Evolutionary conservation across 30 jellyfish, hydroid and myxozoan genomes (phyloP).

Genomic region (Rhopilema esculentum): DNA sequence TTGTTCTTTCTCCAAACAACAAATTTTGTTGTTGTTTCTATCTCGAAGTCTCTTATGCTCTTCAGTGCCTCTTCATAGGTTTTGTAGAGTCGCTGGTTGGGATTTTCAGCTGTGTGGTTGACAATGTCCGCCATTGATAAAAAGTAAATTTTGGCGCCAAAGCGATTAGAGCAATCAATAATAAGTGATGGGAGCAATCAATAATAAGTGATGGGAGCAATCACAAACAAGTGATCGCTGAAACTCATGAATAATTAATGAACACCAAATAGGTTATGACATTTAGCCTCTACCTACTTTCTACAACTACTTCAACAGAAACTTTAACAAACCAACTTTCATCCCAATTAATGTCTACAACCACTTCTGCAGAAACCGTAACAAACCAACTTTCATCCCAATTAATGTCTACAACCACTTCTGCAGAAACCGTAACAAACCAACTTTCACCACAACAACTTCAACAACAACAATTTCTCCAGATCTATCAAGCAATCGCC

Average conservation of each 20-base stretch:
- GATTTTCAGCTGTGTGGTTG: slow-evolving; percentile 16
- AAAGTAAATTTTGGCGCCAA: slow-evolving; percentile 17
- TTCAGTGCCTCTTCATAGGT: slow-evolving; percentile 24
- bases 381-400: not conserved
- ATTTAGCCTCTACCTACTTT: not conserved
- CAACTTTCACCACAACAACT: no score
- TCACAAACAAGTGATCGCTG: slow-evolving; percentile 8
- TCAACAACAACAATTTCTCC: not conserved
- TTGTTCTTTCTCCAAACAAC: slow-evolving; percentile 21
- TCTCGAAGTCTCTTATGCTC: slow-evolving; percentile 10
- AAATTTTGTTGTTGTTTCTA: slow-evolving; percentile 24
- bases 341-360: no score
- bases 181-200: slow-evolving; percentile 32
- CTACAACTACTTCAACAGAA: not conserved
- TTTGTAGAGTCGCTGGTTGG: not conserved
- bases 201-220: slow-evolving; percentile 18
- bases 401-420: not conserved
- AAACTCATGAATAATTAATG: not conserved
- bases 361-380: no score
- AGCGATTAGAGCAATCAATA: not conserved
- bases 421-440: no score
- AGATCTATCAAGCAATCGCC: not conserved
- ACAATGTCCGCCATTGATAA: slow-evolving; percentile 32
- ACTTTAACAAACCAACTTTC: not conserved
- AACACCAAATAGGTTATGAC: not conserved